A percentile compares a stretch with the other conserved stretches of the same genome.
Conservation (phyloP, 2,797 vertebrate species). For the Chiloscyllium punctatum region DNA sequence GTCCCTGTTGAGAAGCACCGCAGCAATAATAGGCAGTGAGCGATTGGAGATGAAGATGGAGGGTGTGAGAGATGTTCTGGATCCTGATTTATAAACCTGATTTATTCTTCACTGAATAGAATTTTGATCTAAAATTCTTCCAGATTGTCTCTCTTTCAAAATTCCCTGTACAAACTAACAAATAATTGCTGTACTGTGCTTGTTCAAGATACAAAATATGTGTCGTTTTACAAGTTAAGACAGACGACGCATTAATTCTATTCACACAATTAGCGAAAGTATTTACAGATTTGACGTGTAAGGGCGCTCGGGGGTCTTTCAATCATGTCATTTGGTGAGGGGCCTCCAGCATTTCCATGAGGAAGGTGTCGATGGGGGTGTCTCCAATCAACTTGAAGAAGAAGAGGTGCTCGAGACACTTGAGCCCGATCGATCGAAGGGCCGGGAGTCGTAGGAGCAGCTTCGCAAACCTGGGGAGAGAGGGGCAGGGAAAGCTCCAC, state of each 20-base stretch:
- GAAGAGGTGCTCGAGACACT: conserved; percentile 90
- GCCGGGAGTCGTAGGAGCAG: conserved; percentile 85
- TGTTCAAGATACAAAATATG: conserved; percentile 37
- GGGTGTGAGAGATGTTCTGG: neutral
- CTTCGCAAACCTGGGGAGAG: conserved; percentile 74
- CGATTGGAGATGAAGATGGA: neutral
- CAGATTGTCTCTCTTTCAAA: neutral
- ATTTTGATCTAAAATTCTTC: conserved; percentile 30
- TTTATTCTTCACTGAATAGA: conserved; percentile 18
- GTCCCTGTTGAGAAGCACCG: neutral
- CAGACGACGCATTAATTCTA: conserved; percentile 16
- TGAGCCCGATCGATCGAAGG: conserved; percentile 82
- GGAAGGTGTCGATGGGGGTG: conserved; percentile 80
- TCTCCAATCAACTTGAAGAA: conserved; percentile 93
- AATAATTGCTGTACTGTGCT: conserved; percentile 30
- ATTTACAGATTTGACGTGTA: conserved; percentile 33
- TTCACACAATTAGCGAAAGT: conserved; percentile 33
- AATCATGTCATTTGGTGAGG: conserved; percentile 32
- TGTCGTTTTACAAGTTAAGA: conserved; percentile 37
- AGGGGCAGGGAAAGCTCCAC: neutral
- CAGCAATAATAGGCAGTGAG: neutral
- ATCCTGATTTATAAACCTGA: conserved; percentile 24
- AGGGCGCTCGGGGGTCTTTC: neutral
- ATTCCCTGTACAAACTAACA: conserved; percentile 31
- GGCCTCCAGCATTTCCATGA: conserved; percentile 34